Conservation (phyloP, 1,140 invertebrate genomes). For the Brachionus rubens region DNA sequence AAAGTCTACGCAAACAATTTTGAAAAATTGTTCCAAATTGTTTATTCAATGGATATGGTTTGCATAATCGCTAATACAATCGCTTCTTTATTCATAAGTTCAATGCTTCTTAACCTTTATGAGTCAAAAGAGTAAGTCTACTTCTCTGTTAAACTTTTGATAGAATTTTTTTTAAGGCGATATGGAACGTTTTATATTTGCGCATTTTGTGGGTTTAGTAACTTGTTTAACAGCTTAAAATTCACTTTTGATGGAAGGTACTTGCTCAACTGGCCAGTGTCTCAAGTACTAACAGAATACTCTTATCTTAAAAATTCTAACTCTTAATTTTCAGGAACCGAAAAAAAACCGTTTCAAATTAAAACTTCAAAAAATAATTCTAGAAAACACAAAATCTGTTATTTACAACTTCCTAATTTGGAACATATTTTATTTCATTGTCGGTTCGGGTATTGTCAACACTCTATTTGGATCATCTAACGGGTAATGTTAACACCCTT, state of each 20-base stretch:
- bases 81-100: background rate
- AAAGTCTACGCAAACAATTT: slow-evolving; percentile 27
- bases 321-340: background rate
- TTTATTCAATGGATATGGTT: slow-evolving; percentile 17
- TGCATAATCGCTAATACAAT: background rate
- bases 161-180: background rate
- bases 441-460: too few relatives aligned
- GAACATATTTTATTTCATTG: background rate
- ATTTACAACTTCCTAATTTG: background rate
- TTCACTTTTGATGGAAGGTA: slow-evolving; percentile 24
- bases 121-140: background rate
- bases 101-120: background rate
- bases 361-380: background rate
- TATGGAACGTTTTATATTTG: background rate
- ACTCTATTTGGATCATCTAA: too few relatives aligned
- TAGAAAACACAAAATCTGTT: background rate
- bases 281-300: too few relatives aligned
- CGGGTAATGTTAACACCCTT: too few relatives aligned
- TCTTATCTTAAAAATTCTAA: background rate
- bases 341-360: slow-evolving; percentile 13
- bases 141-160: background rate
- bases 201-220: background rate
- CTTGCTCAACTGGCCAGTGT: slow-evolving; percentile 13
- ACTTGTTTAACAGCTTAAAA: background rate
- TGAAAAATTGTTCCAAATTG: slow-evolving; percentile 21